Evolutionary conservation across 2,797 vertebrate species (phyloP).

Genomic region (Bradypus variegatus): DNA sequence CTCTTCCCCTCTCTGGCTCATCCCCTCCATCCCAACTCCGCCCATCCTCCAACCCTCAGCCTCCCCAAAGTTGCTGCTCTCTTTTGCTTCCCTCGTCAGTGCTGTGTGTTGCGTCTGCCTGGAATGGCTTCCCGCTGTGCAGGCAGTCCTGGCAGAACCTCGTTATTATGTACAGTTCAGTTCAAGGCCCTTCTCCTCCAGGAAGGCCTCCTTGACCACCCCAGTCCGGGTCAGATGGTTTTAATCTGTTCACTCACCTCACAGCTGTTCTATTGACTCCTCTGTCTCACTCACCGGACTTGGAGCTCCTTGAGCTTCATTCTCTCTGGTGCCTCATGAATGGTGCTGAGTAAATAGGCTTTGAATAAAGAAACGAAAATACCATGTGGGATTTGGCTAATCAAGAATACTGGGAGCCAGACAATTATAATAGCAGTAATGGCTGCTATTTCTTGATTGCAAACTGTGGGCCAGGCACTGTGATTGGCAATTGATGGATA

Average conservation of each 20-base stretch:
- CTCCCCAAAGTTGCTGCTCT: background rate
- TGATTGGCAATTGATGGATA: background rate
- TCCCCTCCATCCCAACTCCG: background rate
- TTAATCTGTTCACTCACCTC: no score
- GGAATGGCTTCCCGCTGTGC: background rate
- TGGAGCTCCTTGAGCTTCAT: background rate
- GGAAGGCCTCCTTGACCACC: background rate
- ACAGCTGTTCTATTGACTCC: background rate
- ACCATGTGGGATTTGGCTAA: background rate
- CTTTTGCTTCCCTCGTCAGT: background rate
- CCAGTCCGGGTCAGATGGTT: no score
- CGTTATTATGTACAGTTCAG: background rate
- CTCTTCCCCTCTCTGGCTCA: background rate
- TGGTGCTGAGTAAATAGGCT: background rate
- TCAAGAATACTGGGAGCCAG: background rate
- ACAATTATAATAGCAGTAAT: background rate
- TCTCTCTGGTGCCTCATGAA: background rate
- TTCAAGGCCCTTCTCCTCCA: background rate
- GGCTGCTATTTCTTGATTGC: background rate
- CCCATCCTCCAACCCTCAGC: background rate
- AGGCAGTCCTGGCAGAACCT: background rate
- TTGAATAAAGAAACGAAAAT: conserved; percentile 10
- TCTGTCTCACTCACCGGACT: background rate
- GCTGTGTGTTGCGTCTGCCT: background rate
- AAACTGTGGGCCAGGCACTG: background rate